These are phyloP conservation scores for Petrocephalus schoutedeni DNA, from an alignment of 2,797 vertebrate species.

Conservation along the genomic window DNA sequence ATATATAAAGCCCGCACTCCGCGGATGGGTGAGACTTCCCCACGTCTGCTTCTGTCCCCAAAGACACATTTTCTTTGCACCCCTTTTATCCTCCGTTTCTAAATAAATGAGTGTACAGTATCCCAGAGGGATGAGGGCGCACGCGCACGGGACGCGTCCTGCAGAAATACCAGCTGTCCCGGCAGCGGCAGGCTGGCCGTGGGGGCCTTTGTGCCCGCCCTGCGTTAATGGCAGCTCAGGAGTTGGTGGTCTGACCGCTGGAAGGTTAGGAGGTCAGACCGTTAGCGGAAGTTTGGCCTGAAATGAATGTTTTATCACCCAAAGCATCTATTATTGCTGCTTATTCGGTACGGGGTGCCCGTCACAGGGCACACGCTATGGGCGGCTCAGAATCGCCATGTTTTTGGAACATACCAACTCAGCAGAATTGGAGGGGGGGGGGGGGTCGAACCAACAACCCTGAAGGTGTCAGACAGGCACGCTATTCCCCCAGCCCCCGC, in stretches of 20 bases:
- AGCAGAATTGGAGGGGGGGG: neutral
- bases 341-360: too few species aligned
- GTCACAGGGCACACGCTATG: neutral
- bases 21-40: neutral
- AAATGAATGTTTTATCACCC: too few species aligned
- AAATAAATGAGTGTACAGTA: constrained; percentile 18
- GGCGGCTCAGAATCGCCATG: neutral
- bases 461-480: neutral
- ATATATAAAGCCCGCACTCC: constrained; percentile 15
- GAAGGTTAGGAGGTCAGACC: too few species aligned
- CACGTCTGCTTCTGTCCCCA: neutral
- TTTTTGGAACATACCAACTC: neutral
- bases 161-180: neutral
- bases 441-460: neutral
- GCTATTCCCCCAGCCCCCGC: neutral
- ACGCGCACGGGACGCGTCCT: neutral
- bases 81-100: constrained; percentile 15
- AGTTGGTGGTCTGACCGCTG: neutral
- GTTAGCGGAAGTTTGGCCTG: too few species aligned
- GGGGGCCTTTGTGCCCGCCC: neutral
- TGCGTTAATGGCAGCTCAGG: neutral
- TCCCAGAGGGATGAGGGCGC: neutral
- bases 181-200: too few species aligned
- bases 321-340: too few species aligned
- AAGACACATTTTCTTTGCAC: constrained; percentile 16